Percentiles rank a stretch among this genome's conserved stretches.
These are phyloP conservation scores for Volucella inflata DNA, from an alignment of 2,888 invertebrate species.

Conservation along the genomic window DNA sequence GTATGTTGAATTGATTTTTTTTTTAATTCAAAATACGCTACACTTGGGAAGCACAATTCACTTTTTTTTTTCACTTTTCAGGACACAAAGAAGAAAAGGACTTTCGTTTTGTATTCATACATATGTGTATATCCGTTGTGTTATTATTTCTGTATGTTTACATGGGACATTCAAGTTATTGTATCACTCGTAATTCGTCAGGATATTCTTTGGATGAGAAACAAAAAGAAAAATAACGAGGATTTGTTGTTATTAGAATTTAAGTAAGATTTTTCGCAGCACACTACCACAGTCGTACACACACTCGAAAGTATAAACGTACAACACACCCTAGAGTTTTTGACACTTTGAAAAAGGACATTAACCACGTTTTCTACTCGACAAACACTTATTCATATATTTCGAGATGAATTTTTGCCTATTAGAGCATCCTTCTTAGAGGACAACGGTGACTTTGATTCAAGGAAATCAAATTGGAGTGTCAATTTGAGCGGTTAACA, in stretches of 20 bases:
- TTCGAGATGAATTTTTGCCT: slow-evolving; percentile 15
- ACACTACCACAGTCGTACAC: slow-evolving; percentile 20
- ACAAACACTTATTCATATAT: background rate
- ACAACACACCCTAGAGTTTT: slow-evolving; percentile 65
- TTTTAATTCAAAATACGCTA: slow-evolving; percentile 28
- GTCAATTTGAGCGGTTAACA: background rate
- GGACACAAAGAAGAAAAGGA: slow-evolving; percentile 40
- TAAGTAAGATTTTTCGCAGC: slow-evolving; percentile 36
- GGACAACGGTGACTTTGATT: background rate
- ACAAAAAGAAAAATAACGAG: slow-evolving; percentile 2
- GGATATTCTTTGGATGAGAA: slow-evolving; percentile 17
- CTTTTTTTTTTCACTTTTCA: slow-evolving; percentile 7
- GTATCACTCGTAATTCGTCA: slow-evolving; percentile 35
- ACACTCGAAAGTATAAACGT: background rate
- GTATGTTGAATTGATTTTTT: slow-evolving; percentile 60
- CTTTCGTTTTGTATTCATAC: slow-evolving; percentile 15
- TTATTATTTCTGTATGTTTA: slow-evolving; percentile 21
- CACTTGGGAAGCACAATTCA: slow-evolving; percentile 53
- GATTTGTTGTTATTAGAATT: background rate
- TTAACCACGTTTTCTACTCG: slow-evolving; percentile 37
- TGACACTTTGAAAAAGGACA: slow-evolving; percentile 62
- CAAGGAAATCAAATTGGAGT: background rate
- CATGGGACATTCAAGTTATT: slow-evolving; percentile 10
- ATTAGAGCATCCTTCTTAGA: background rate
- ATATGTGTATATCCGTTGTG: slow-evolving; percentile 22